phyloP scores from a whole-genome alignment of 2,888 invertebrate species.

The Hypomecis punctinalis region DNA sequence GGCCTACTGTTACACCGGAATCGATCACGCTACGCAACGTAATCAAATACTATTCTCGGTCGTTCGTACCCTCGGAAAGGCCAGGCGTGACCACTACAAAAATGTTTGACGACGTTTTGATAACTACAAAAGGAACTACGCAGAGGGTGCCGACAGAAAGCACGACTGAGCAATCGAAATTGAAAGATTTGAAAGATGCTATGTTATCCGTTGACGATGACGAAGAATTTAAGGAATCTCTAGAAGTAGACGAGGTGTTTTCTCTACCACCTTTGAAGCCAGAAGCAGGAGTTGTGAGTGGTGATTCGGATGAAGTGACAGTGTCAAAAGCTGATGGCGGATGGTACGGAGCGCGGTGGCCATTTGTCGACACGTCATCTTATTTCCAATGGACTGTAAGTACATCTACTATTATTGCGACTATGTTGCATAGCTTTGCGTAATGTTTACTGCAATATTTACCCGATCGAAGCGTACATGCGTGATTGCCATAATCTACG shows the following conservation, averaged over 20 bases:
- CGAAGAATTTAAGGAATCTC: constrained; percentile 77
- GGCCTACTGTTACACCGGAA: constrained; percentile 71
- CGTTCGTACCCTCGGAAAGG: constrained; percentile 62
- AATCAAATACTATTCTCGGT: constrained; percentile 66
- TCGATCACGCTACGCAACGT: constrained; percentile 66
- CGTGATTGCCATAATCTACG: constrained; percentile 47
- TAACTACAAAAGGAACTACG: constrained; percentile 69
- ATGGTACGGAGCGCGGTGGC: constrained; percentile 87
- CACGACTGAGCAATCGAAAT: constrained; percentile 60
- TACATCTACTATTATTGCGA: constrained; percentile 48
- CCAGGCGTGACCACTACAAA: constrained; percentile 62
- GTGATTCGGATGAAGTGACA: constrained; percentile 75
- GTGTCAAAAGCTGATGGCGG: constrained; percentile 75
- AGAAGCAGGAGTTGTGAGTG: constrained; percentile 58
- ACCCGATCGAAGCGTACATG: constrained; percentile 46
- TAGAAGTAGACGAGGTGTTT: constrained; percentile 79
- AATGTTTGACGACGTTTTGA: constrained; percentile 69
- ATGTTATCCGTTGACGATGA: constrained; percentile 78
- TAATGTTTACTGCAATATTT: constrained; percentile 49
- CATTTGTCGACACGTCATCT: constrained; percentile 87
- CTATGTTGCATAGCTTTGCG: constrained; percentile 41
- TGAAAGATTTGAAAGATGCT: constrained; percentile 75
- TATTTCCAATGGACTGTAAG: constrained; percentile 89
- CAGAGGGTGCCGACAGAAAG: constrained; percentile 59
- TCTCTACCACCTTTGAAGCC: constrained; percentile 75